phyloP scores from a whole-genome alignment of 2,113 vertebrate genomes.

The Rhinolophus sinicus region DNA sequence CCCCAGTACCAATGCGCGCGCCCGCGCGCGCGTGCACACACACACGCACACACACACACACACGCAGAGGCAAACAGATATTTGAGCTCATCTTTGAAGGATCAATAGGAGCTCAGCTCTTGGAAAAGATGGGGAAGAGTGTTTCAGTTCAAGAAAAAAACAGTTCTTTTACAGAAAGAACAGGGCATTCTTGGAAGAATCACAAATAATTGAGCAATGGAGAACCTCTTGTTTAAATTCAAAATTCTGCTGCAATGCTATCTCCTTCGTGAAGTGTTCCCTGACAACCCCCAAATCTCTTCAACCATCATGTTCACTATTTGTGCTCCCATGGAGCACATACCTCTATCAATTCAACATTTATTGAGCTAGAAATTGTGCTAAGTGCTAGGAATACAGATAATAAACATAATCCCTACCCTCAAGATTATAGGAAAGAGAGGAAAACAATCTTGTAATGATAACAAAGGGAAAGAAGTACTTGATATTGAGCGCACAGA shows the following conservation, averaged over 20 bases:
- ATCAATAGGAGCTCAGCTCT: not conserved
- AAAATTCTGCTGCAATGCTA: not conserved
- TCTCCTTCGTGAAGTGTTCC: not conserved
- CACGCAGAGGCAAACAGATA: not conserved
- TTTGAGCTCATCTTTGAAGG: not conserved
- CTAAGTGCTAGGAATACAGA: not conserved
- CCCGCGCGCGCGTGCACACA: no score
- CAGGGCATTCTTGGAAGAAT: not conserved
- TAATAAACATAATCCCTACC: not conserved
- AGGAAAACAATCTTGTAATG: not conserved
- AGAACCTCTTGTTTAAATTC: not conserved
- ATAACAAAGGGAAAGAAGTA: not conserved
- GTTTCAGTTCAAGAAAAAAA: not conserved
- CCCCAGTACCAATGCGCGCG: not conserved
- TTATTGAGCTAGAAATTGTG: not conserved
- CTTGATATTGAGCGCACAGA: not conserved
- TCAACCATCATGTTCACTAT: not conserved
- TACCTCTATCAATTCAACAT: not conserved
- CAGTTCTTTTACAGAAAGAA: not conserved
- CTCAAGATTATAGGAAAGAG: not conserved
- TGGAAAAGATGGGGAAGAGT: not conserved
- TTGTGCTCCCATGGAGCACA: not conserved
- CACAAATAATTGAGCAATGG: not conserved
- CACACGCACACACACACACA: not conserved
- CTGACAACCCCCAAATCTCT: not conserved